Evolutionary conservation across 2,888 invertebrate species (phyloP).

Genomic region (Cryptus viduatorius): DNA sequence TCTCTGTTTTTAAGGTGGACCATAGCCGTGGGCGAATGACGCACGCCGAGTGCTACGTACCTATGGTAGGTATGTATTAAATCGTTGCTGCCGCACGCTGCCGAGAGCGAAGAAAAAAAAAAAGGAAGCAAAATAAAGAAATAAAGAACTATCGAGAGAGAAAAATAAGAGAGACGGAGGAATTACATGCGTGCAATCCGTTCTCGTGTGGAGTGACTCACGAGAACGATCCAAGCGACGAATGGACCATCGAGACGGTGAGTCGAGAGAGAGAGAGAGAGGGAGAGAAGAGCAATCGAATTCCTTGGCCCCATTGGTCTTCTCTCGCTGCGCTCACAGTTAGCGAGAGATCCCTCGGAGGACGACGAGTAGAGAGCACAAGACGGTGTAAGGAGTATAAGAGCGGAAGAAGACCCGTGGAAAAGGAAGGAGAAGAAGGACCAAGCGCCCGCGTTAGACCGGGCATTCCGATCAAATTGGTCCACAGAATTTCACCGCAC

Average conservation of each 20-base stretch:
- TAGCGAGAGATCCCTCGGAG: conserved; percentile 50
- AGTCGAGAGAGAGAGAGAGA: conserved; percentile 28
- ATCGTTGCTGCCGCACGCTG: not conserved
- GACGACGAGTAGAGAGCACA: conserved; percentile 27
- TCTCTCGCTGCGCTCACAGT: conserved; percentile 28
- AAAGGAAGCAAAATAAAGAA: conserved; percentile 6
- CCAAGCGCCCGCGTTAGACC: conserved; percentile 57
- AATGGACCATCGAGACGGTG: conserved; percentile 34
- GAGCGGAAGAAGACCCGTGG: conserved; percentile 46
- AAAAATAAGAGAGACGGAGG: not conserved
- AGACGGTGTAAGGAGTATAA: conserved; percentile 31
- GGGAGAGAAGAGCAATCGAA: conserved; percentile 57
- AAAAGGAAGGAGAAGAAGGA: conserved; percentile 26
- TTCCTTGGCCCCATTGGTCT: conserved; percentile 45
- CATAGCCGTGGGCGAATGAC: conserved; percentile 51
- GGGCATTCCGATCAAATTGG: conserved; percentile 65
- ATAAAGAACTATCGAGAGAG: not conserved
- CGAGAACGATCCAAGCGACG: conserved; percentile 44
- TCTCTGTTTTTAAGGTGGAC: conserved; percentile 41
- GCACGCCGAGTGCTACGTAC: conserved; percentile 25
- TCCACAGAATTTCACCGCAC: conserved; percentile 62
- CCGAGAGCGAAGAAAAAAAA: conserved; percentile 6
- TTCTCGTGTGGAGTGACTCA: conserved; percentile 48
- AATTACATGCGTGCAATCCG: conserved; percentile 33
- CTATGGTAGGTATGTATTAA: conserved; percentile 19